Evolutionary conservation across 2,888 invertebrate genomes (phyloP), one percentile per base, ranked within the genome.

Genomic region (Dicycla oo): DNA sequence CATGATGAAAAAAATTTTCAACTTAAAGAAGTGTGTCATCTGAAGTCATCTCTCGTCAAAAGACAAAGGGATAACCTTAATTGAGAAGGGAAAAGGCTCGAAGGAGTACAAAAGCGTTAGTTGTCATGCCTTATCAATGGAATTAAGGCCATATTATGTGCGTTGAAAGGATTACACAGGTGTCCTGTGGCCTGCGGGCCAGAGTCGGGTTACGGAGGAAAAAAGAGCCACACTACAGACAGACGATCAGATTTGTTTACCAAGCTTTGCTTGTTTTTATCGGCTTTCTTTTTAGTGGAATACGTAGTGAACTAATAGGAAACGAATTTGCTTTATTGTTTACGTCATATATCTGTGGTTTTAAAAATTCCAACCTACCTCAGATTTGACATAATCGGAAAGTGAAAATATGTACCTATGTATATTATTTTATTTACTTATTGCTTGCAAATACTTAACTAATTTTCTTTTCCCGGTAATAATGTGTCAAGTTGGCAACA

Each of bases 91-190:
- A 80, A 92, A 93, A 90, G 91, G 90, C 86, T 87, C 84, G 87
- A 82, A 88, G 87, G 85, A 84, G 84, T 86, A 96, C 94, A 96
- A 96, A 93, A 88, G 94, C 93, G 92, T 90, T 92, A 93, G 93
- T 93, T 94, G 96, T 95, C 96, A 95, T 92, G 95, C 93, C 91
- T 90, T 95, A 95, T 95, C 95, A 95, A 93, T 91, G 88, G 94
- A 94, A 96, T 96, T 96, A 95, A 94, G 93, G 93, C 90, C 91
- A 94, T 93, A 96, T 95, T 95, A 95, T 96, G 86, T 88, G 85
- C 88, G 92, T 89, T 94, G 95, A 95, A 95, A 94, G 94, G 95
- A 93, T 95, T 95, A 95, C 95, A 96, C 95, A 96, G 95, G 95
- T 96, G 96, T 93, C 91, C 92, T 89, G 87, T 74, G 85, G 87